phyloP scores from a whole-genome alignment of 2,888 invertebrate species.

The Molorchus minor region DNA sequence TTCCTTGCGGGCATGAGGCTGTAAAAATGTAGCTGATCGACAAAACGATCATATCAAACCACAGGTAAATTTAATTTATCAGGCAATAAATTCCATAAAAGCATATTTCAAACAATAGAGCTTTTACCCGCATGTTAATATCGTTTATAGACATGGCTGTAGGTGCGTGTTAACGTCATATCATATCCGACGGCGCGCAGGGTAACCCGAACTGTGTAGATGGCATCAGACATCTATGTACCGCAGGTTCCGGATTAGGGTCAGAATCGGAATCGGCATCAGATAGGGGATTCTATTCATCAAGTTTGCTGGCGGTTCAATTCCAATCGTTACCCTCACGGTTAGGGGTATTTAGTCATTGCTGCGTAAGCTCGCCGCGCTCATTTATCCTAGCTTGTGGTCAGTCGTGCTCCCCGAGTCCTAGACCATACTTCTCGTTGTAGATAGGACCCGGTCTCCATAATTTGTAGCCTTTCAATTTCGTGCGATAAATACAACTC shows the following conservation, averaged over 20 bases:
- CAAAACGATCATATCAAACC: too few species aligned
- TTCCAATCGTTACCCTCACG: slow-evolving; percentile 13
- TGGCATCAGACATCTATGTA: slow-evolving; percentile 14
- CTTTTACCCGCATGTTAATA: slow-evolving; percentile 14
- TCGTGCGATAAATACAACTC: slow-evolving; percentile 13
- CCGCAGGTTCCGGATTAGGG: slow-evolving; percentile 19
- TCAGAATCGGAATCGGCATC: slow-evolving; percentile 23
- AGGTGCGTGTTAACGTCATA: slow-evolving; percentile 7
- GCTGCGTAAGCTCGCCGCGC: slow-evolving; percentile 20
- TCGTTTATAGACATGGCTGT: slow-evolving; percentile 9
- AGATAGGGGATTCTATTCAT: slow-evolving; percentile 23
- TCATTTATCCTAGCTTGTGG: slow-evolving; percentile 22
- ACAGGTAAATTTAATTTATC: too few species aligned
- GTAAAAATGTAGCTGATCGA: too few species aligned
- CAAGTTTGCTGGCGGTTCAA: slow-evolving; percentile 24
- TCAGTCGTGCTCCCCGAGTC: slow-evolving; percentile 17
- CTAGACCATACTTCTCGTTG: slow-evolving; percentile 4
- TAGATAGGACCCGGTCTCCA: slow-evolving; percentile 10
- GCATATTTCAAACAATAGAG: slow-evolving; percentile 7
- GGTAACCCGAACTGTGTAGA: slow-evolving; percentile 1
- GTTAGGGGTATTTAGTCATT: slow-evolving; percentile 21
- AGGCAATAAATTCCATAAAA: slow-evolving; percentile 18
- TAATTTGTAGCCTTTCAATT: slow-evolving; percentile 24
- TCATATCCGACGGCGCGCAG: slow-evolving; percentile 15
- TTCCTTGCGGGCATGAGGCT: too few species aligned